These are phyloP conservation scores for Rousettus madagascariensis DNA, from an alignment of 2,797 vertebrate genomes.

Conservation along the genomic window DNA sequence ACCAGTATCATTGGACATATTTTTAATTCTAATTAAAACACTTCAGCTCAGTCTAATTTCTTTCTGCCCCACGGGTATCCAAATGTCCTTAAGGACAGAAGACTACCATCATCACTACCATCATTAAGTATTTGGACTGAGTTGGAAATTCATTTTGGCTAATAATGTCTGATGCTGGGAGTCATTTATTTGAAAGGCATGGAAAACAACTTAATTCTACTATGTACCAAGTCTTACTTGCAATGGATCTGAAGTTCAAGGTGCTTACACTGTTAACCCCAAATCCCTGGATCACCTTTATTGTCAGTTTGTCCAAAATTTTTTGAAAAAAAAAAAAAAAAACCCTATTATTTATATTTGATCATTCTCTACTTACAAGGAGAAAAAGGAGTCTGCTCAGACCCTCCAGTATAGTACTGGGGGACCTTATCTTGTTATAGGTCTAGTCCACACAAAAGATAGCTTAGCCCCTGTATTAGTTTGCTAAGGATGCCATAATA, in stretches of 20 bases:
- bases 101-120: background rate
- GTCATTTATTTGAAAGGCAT: slow-evolving; percentile 13
- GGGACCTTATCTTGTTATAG: background rate
- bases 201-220: background rate
- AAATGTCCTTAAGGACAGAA: background rate
- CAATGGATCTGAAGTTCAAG: background rate
- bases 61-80: background rate
- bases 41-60: background rate
- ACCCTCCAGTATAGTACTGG: background rate
- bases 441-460: background rate
- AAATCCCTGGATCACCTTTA: slow-evolving; percentile 11
- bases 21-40: slow-evolving; percentile 48
- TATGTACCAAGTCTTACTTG: background rate
- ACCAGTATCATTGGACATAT: background rate
- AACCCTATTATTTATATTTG: background rate
- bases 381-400: background rate
- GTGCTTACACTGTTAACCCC: background rate
- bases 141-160: slow-evolving; percentile 32
- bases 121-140: slow-evolving; percentile 25
- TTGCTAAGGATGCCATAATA: background rate
- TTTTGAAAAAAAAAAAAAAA: background rate
- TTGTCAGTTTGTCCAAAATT: background rate
- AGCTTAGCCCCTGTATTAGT: background rate
- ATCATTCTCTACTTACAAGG: background rate
- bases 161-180: slow-evolving; percentile 36